Percentiles rank a stretch among this genome's conserved stretches.
Conservation (phyloP, 2,797 vertebrate species). For the Lophotriccus pileatus region DNA sequence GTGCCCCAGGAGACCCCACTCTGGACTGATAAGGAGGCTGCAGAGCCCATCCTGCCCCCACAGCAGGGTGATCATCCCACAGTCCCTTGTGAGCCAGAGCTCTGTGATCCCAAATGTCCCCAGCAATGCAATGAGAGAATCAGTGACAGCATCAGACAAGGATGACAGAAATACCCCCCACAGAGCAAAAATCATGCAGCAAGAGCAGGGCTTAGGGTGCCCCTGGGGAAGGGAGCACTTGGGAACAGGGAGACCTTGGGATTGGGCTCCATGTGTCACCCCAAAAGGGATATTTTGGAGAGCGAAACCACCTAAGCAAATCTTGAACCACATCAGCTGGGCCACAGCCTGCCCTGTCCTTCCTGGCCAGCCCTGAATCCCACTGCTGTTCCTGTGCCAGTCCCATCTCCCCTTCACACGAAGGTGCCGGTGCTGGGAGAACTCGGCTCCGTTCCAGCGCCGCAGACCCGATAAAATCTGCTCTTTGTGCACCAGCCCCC, state of each 20-base stretch:
- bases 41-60: neutral
- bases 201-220: neutral
- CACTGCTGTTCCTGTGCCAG: rapidly evolving
- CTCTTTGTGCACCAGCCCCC: neutral
- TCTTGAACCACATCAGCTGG: rapidly evolving
- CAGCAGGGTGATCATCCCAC: neutral
- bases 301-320: rapidly evolving
- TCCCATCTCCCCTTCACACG: rapidly evolving
- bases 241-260: rapidly evolving
- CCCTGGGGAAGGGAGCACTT: neutral
- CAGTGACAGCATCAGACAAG: rapidly evolving
- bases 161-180: neutral
- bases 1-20: neutral
- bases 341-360: neutral
- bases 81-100: neutral
- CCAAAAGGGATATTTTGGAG: neutral
- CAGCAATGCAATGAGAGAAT: neutral
- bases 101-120: neutral
- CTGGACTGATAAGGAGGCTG: neutral
- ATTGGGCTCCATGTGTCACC: rapidly evolving
- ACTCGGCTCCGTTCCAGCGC: neutral
- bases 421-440: rapidly evolving
- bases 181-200: neutral
- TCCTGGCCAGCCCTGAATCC: neutral
- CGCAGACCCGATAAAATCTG: neutral